These are phyloP conservation scores for Chelonia mydas DNA, from an alignment of 2,797 vertebrate genomes.

Conservation along the genomic window DNA sequence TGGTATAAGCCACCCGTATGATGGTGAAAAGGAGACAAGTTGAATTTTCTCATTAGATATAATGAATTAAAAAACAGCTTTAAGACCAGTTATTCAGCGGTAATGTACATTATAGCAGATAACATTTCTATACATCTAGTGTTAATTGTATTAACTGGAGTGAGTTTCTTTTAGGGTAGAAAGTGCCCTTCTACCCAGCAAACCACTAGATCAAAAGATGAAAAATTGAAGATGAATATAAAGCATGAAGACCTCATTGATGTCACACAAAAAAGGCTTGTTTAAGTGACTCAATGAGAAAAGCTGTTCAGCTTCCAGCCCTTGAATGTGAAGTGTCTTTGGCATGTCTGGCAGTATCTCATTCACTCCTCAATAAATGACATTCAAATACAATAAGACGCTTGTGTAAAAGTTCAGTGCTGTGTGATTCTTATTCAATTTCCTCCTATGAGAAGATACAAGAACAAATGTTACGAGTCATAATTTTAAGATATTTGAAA, in stretches of 20 bases:
- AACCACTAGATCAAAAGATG: conserved; percentile 75
- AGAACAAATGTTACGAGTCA: conserved; percentile 53
- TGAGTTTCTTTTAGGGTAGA: conserved; percentile 77
- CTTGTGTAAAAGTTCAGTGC: conserved; percentile 80
- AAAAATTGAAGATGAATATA: conserved; percentile 71
- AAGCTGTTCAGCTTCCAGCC: conserved; percentile 80
- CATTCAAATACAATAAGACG: conserved; percentile 80
- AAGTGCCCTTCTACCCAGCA: conserved; percentile 75
- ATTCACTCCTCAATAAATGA: conserved; percentile 87
- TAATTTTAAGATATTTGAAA: conserved; percentile 47
- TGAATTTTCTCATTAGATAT: conserved; percentile 80
- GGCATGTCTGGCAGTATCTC: conserved; percentile 85
- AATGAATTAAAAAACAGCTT: conserved; percentile 80
- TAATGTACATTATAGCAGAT: conserved; percentile 81
- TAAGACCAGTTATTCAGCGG: conserved; percentile 76
- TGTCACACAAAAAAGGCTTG: conserved; percentile 72
- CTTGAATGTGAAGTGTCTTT: conserved; percentile 86
- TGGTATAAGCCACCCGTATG: conserved; percentile 74
- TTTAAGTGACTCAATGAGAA: conserved; percentile 76
- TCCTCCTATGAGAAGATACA: conserved; percentile 64
- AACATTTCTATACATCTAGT: conserved; percentile 81
- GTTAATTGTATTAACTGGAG: conserved; percentile 80
- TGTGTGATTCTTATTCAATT: conserved; percentile 80
- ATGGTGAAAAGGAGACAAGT: conserved; percentile 78
- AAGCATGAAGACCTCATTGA: conserved; percentile 80